Conservation (phyloP, 2,113 vertebrate genomes). For the Elaphurus davidianus region DNA sequence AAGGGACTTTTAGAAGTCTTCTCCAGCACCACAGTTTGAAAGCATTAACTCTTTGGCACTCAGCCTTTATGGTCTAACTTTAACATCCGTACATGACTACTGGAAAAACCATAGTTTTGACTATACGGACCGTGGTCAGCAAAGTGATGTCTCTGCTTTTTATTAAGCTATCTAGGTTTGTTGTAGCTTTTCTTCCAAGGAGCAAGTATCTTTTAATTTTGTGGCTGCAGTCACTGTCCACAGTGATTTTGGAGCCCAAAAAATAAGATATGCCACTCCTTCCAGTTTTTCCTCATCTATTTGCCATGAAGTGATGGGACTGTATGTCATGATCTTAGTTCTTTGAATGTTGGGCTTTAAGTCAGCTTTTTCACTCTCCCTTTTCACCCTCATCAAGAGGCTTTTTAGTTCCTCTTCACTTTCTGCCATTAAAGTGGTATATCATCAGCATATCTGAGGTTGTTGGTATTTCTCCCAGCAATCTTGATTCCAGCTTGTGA, state of each 20-base stretch:
- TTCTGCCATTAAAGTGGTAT: not conserved
- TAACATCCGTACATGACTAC: not conserved
- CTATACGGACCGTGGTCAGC: not conserved
- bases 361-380: not conserved
- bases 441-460: not conserved
- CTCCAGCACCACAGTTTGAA: not conserved
- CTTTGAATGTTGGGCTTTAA: not conserved
- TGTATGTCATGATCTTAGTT: not conserved
- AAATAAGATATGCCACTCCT: not conserved
- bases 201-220: not conserved
- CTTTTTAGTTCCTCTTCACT: not conserved
- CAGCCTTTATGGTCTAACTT: not conserved
- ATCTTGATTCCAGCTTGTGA: not conserved
- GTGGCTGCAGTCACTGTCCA: not conserved
- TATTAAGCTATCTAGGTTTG: not conserved
- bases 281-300: not conserved
- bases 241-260: not conserved
- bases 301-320: not conserved
- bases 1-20: not conserved
- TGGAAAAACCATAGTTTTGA: not conserved
- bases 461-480: not conserved
- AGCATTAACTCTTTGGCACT: not conserved
- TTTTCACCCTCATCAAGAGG: not conserved
- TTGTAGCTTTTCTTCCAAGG: not conserved
- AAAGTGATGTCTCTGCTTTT: not conserved